Base-by-base conservation (phyloP, 2,113 vertebrate species). In the Cavia porcellus region DNA sequence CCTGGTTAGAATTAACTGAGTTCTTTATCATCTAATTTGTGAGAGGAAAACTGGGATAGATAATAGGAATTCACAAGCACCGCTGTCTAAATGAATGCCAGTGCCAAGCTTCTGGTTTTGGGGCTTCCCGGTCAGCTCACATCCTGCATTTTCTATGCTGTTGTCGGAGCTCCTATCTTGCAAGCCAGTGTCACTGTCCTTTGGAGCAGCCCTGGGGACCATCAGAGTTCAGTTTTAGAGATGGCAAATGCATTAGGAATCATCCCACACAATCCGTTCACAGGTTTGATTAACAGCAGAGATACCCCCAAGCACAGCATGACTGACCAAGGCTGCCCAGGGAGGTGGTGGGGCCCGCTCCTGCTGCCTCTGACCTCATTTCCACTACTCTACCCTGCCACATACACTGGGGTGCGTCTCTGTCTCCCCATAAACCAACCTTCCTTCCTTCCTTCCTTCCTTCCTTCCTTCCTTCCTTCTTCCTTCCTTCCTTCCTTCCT, bases 1-100 rank as follows among this genome's bases (percentile, higher is more conserved):
- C 70, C 84, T 95, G 90, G 66, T 89, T 96, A 80, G 87, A 95
- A 93, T 96, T 97, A 97, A 72, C 90, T 59, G 92, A 24, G 52
- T 85, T 57, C 85, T 90, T 95, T 86, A 74, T 83, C 79, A 72
- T 93, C 77, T 96, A 93, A 95, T 96, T 96, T 94, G 90, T 92
- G 94, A 96, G 35, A 82, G 66, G 64, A 95, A 93, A 94, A 95
- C 87, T 55, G 61, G 57, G 38, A 20, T 77, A 1, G 77, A 55
- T 90, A 74, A 81, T 86, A 92, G 59, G 45, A 64, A 81, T 74
- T 84, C 86, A 64, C 52, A 87, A 75, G 35, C 50, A 81, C 52
- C 15, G 55, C 59, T 47, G 94, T 96, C 47, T 88, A 25, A 92
- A 80, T n/a, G 42, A 96, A 83, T 81, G 87, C 83, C 90, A 93